Evolutionary conservation across 2,113 vertebrate species (phyloP), one percentile per base, ranked within the genome.

Genomic region (Nibea albiflora): DNA sequence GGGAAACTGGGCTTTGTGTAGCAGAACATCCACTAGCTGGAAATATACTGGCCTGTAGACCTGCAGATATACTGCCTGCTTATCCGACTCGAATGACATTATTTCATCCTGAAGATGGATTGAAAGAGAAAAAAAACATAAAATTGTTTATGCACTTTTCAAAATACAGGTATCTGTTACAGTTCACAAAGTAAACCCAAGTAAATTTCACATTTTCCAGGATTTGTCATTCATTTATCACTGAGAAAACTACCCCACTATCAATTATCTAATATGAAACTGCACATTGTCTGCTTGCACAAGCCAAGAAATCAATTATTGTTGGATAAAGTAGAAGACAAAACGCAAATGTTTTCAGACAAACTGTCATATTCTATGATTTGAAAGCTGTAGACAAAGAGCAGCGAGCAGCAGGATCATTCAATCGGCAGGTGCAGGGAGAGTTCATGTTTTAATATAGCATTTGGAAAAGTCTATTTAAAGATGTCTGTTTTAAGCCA

Each of bases 21-120:
- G 95, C 84, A 99, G 92, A 66, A 99, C 98, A 0, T 99, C 98
- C 86, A 99, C 98, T 82, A 99, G 95, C 93, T 99, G 98, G 89
- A 99, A 99, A 94, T 99, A 99, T 53, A 99, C 97, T 0, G 98
- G 98, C 77, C 98, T 95, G 94, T 99, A 99, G 24, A 99, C 96
- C 89, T 99, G 98, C 93, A 99, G 97, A 89, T 99, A 99, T 62
- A 99, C 96, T 0, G 95, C 95, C 93, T 98, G 97, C 90, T 98
- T 98, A 85, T 98, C 97, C 0, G 96, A 93, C 92, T 99, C 98
- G 2, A 99, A 98, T 5, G 97, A 98, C 89, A 99, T 97, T 90
- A 99, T 99, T 88, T 99, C 98, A 46, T 99, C 98, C 98, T 99
- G 91, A 56, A 81, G 70, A 76, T 2, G 8, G 26, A 57, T 1